Conservation (phyloP, 2,113 vertebrate species). For the Raja brachyura region DNA sequence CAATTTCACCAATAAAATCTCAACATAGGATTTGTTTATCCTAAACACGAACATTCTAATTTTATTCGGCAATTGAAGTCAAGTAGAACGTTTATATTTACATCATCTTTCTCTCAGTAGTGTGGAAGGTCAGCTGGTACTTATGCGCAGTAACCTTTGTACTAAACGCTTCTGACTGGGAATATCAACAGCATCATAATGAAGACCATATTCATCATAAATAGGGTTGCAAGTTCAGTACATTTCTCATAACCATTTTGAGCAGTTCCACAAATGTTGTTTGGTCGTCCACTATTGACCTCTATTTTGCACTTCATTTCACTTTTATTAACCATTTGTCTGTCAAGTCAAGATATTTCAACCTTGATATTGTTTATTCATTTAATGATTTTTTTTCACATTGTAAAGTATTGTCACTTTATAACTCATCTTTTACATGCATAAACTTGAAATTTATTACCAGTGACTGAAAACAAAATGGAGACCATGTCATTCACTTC, state of each 20-base stretch:
- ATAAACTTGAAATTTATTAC: not conserved
- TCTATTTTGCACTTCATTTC: conserved; percentile 33
- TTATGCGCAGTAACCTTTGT: not conserved
- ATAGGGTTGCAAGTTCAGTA: not conserved
- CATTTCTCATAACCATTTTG: not conserved
- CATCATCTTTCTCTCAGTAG: not conserved
- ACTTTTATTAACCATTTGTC: conserved; percentile 15
- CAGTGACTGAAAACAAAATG: not conserved
- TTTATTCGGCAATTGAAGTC: not conserved
- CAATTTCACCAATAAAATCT: no score
- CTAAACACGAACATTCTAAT: not conserved
- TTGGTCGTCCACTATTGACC: not conserved
- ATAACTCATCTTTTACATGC: conserved; percentile 6
- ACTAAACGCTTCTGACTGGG: not conserved
- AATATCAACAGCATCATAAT: conserved; percentile 10
- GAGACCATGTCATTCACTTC: not conserved
- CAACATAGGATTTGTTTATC: not conserved
- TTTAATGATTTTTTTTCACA: not conserved
- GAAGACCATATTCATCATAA: conserved; percentile 13
- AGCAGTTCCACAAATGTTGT: not conserved
- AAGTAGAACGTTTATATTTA: not conserved
- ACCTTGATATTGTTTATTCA: not conserved
- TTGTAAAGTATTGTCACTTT: not conserved
- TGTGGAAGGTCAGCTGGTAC: not conserved
- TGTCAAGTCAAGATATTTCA: conserved; percentile 3